phyloP scores from a whole-genome alignment of 1,140 invertebrate species.

The Manduca sexta region DNA sequence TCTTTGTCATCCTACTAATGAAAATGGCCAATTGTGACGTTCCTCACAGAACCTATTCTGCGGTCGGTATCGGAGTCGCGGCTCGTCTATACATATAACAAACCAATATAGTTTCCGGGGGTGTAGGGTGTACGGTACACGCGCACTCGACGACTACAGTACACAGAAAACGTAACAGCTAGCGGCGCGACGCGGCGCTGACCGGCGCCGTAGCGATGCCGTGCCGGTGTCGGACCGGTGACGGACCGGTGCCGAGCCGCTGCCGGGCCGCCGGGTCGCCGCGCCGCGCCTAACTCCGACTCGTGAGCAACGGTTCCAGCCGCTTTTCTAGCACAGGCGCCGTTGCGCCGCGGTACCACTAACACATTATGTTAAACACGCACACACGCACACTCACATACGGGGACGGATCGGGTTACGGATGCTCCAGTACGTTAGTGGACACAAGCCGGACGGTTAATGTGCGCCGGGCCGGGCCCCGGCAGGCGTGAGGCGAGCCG shows the following conservation, averaged over 20 bases:
- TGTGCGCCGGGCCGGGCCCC: constrained; percentile 29
- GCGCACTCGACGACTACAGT: constrained; percentile 68
- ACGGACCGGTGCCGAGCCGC: too few species aligned
- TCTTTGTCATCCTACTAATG: constrained; percentile 63
- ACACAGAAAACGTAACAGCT: constrained; percentile 64
- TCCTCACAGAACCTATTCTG: constrained; percentile 73
- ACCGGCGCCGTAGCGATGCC: constrained; percentile 13
- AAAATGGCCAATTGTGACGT: constrained; percentile 67
- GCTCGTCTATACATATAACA: constrained; percentile 62
- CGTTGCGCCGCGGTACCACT: constrained; percentile 28
- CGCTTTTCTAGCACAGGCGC: constrained; percentile 70
- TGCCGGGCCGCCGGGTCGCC: constrained; percentile 17
- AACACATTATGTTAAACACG: constrained; percentile 50
- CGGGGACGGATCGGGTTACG: constrained; percentile 40
- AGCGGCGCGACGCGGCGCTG: constrained; percentile 34
- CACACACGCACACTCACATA: constrained; percentile 68
- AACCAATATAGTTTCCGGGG: constrained; percentile 69
- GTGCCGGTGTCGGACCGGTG: too few species aligned
- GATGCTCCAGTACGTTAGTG: constrained; percentile 39
- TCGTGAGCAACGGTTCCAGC: constrained; percentile 52
- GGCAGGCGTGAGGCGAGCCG: constrained; percentile 23
- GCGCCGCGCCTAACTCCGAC: constrained; percentile 23
- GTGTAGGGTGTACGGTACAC: constrained; percentile 52
- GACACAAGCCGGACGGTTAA: constrained; percentile 55
- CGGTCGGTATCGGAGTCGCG: constrained; percentile 56